Evolutionary conservation across 2,113 vertebrate species (phyloP), one percentile per base, ranked within the genome.

Genomic region (Microtus montanus): DNA sequence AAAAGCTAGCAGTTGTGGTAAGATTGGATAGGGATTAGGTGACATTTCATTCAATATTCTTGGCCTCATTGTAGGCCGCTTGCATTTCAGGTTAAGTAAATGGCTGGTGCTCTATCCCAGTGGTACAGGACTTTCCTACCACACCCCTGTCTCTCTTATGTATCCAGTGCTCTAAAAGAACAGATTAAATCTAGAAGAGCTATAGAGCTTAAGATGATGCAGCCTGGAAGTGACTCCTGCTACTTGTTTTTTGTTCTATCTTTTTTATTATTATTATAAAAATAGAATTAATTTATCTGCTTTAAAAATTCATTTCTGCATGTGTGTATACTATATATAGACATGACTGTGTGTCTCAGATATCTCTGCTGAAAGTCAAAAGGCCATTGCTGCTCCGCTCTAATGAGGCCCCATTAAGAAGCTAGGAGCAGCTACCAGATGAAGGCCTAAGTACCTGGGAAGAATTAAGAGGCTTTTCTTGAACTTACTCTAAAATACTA

Each of bases 391-490:
- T 79, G 7, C 8, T 77, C 33, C 77, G 13, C 26, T 13, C 10
- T 90, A 84, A 96, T 70, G 86, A 95, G 41, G 20, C 44, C 44
- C 90, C n/a, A 75, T 61, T 96, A 83, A 93, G 92, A 92, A 84
- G 30, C 47, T 52, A 20, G 77, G 73, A 90, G 35, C 17, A 95
- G 85, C 61, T 94, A 78, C 64, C 15, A 70, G 52, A 94, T 66
- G 33, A n/a, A 97, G 85, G 33, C 78, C 78, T 86, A 87, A 97
- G 54, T 93, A 90, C 79, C 64, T 94, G 70, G 58, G 91, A 96
- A 93, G 79, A 95, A 94, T 92, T 78, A 92, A 77, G 12, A 90
- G 77, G 26, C 61, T 54, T 90, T 92, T 92, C 89, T 93, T 92
- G 54, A 97, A 93, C 63, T 96, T 92, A 68, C 10, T 95, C 19